Percentiles rank a stretch among this genome's conserved stretches.
Conservation (phyloP, 2,797 vertebrate genomes). For the Enteromius trimaculatus region DNA sequence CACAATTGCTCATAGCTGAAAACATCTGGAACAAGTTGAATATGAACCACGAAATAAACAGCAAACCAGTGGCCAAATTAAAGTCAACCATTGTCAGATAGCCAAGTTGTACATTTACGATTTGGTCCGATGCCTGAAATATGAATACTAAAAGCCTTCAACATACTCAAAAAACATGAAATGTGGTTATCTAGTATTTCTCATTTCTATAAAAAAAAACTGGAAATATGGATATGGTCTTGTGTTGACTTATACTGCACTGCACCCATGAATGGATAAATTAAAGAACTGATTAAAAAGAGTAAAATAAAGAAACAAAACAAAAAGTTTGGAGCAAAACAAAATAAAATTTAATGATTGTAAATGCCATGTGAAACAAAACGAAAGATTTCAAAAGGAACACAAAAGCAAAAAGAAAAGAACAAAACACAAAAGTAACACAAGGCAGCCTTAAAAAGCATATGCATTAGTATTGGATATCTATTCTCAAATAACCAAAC, state of each 20-base stretch:
- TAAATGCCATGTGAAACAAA: constrained; percentile 94
- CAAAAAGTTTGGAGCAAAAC: constrained; percentile 91
- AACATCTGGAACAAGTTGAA: neutral
- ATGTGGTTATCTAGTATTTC: constrained; percentile 1
- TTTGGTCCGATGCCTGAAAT: constrained; percentile 33
- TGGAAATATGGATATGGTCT: neutral
- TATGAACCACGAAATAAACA: neutral
- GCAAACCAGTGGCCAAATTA: neutral
- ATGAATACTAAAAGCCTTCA: neutral
- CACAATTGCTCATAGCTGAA: neutral
- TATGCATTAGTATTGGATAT: constrained; percentile 82
- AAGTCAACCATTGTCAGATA: neutral
- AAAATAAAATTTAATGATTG: constrained; percentile 99
- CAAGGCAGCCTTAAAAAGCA: constrained; percentile 89
- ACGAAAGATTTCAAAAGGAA: constrained; percentile 65
- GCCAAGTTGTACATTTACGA: neutral
- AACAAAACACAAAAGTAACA: constrained; percentile 68
- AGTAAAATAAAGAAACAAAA: constrained; percentile 83
- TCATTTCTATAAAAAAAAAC: neutral
- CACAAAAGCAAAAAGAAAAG: constrained; percentile 80
- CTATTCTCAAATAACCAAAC: constrained; percentile 78
- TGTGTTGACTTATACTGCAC: neutral
- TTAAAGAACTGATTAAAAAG: constrained; percentile 60
- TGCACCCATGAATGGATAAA: constrained; percentile 9
- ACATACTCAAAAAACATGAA: neutral